phyloP scores from a whole-genome alignment of 2,888 invertebrate species.

The Bhutanitis thaidina region DNA sequence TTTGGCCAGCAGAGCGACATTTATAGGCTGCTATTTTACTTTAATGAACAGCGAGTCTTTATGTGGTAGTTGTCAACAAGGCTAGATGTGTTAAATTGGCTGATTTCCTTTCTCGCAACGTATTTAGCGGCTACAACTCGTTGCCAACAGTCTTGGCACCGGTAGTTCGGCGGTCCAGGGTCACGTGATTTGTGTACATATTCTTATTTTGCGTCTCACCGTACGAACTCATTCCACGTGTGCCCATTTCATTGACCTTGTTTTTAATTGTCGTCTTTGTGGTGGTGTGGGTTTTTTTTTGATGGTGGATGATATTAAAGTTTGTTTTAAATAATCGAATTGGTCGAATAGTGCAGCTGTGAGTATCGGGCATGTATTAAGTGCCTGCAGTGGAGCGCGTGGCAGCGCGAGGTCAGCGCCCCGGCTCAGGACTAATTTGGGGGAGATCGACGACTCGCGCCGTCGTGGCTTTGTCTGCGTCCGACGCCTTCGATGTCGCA shows the following conservation, averaged over 20 bases:
- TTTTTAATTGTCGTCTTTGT: conserved; percentile 22
- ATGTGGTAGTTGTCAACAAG: background rate
- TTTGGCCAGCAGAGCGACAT: too few species aligned
- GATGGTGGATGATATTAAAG: background rate
- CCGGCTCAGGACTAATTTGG: conserved; percentile 78
- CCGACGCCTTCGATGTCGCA: conserved; percentile 41
- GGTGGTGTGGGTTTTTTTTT: background rate
- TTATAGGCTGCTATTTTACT: too few species aligned
- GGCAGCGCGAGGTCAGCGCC: conserved; percentile 66
- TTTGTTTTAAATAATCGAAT: conserved; percentile 7
- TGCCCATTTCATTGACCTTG: conserved; percentile 47
- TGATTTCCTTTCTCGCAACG: conserved; percentile 4
- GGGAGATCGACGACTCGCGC: conserved; percentile 74
- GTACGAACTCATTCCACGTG: conserved; percentile 35
- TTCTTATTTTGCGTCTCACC: conserved; percentile 22
- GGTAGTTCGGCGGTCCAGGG: conserved; percentile 9
- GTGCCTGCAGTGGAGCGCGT: conserved; percentile 30
- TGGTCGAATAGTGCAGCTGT: background rate
- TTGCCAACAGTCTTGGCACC: conserved; percentile 16
- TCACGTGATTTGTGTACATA: conserved; percentile 21
- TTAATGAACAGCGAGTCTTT: background rate
- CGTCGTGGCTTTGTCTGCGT: conserved; percentile 70
- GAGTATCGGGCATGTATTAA: background rate
- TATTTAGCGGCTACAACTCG: background rate
- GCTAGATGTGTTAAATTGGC: conserved; percentile 5